Percentiles rank a stretch among this genome's conserved stretches.
phyloP scores from a whole-genome alignment of 2,797 vertebrate genomes.

The Limnodromus scolopaceus region DNA sequence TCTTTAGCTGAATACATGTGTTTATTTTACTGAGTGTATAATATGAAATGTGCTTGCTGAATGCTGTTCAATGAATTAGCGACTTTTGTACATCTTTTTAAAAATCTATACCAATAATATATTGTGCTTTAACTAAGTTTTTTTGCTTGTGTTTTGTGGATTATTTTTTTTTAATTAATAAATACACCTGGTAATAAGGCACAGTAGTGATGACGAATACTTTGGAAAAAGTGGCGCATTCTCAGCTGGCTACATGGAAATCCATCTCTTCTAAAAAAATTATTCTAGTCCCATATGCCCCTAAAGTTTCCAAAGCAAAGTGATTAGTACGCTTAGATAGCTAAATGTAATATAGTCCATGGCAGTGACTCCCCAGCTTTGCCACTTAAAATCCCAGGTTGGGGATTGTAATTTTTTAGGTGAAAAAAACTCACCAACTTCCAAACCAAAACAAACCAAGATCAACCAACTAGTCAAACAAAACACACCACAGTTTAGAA shows the following conservation, averaged over 20 bases:
- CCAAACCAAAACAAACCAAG: neutral
- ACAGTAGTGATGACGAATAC: neutral
- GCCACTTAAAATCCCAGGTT: neutral
- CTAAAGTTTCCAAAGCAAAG: neutral
- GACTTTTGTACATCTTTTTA: neutral
- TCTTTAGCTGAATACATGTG: neutral
- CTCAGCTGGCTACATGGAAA: neutral
- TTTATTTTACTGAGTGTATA: neutral
- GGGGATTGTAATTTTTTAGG: neutral
- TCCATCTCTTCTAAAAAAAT: neutral
- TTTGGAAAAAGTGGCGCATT: neutral
- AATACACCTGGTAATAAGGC: neutral
- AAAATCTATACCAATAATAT: neutral
- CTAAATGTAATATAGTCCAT: neutral
- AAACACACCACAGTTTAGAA: neutral
- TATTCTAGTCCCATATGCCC: rapidly evolving
- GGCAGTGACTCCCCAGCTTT: neutral
- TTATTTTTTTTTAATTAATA: neutral
- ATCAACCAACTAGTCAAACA: neutral
- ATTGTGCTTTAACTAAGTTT: neutral
- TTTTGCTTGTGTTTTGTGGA: neutral
- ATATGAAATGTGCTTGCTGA: neutral
- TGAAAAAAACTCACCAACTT: neutral
- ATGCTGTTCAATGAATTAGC: neutral
- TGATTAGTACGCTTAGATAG: neutral